Conservation (phyloP, 2,113 vertebrate genomes). For the Pangasianodon hypophthalmus region DNA sequence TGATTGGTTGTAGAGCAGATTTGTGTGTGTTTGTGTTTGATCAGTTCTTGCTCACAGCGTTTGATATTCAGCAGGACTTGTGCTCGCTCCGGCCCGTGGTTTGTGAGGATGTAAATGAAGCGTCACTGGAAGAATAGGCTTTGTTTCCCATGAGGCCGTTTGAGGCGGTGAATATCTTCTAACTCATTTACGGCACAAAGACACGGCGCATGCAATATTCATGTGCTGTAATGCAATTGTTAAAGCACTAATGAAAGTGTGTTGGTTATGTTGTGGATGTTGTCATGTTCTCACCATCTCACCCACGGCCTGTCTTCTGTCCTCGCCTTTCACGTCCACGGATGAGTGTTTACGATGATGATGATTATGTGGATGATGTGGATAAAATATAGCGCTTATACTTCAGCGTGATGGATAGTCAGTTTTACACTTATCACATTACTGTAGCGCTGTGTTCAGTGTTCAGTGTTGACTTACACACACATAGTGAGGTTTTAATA, state of each 20-base stretch:
- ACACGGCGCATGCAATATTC: not conserved
- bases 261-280: not conserved
- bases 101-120: not conserved
- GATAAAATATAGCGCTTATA: not conserved
- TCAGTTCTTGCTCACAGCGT: not conserved
- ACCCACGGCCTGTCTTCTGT: not conserved
- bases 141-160: not conserved
- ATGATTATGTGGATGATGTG: not conserved
- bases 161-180: not conserved
- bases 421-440: not conserved
- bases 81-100: not conserved
- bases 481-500: not conserved
- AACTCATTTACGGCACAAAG: not conserved
- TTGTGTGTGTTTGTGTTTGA: not conserved
- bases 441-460: not conserved
- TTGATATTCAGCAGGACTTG: slow-evolving; percentile 1
- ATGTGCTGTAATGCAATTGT: not conserved
- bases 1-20: not conserved
- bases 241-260: not conserved
- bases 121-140: not conserved
- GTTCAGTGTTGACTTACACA: not conserved
- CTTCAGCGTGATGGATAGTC: not conserved
- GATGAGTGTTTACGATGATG: not conserved
- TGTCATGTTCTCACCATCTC: not conserved
- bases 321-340: not conserved